Conservation (phyloP, 1,140 invertebrate species). For the Bradysia coprophila region DNA sequence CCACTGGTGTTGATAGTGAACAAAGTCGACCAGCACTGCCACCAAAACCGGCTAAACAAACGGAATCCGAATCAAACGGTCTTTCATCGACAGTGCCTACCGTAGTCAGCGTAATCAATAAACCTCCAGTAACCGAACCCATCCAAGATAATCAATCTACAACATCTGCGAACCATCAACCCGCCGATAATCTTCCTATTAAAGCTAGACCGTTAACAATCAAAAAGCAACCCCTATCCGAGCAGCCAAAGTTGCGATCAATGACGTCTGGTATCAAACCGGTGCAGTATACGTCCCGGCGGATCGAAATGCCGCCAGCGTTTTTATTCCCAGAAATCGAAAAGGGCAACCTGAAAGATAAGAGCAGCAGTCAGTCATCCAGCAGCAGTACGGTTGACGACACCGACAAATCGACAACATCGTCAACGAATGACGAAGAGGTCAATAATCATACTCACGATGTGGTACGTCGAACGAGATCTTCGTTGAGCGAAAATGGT, state of each 20-base stretch:
- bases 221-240: constrained; percentile 52
- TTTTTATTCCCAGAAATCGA: constrained; percentile 63
- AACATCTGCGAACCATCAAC: constrained; percentile 19
- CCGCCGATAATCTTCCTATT: constrained; percentile 37
- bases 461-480: constrained; percentile 49
- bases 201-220: constrained; percentile 61
- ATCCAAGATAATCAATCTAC: constrained; percentile 5
- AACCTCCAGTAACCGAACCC: constrained; percentile 8
- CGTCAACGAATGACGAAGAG: constrained; percentile 24
- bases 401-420: constrained; percentile 27
- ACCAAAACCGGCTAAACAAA: constrained; percentile 38
- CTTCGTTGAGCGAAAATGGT: constrained; percentile 46
- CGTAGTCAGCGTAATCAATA: constrained; percentile 8
- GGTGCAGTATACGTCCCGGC: constrained; percentile 22
- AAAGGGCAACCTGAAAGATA: constrained; percentile 12
- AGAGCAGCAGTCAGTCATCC: constrained; percentile 4
- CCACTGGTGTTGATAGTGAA: constrained; percentile 22
- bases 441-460: constrained; percentile 28
- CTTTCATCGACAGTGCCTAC: constrained; percentile 8
- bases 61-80: constrained; percentile 11
- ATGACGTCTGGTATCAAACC: constrained; percentile 24
- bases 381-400: constrained; percentile 18
- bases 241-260: constrained; percentile 53
- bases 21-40: constrained; percentile 46
- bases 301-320: constrained; percentile 64